A percentile compares a stretch with the other conserved stretches of the same genome.
phyloP scores from a whole-genome alignment of 2,888 invertebrate genomes.

The Eupithecia subumbrata region DNA sequence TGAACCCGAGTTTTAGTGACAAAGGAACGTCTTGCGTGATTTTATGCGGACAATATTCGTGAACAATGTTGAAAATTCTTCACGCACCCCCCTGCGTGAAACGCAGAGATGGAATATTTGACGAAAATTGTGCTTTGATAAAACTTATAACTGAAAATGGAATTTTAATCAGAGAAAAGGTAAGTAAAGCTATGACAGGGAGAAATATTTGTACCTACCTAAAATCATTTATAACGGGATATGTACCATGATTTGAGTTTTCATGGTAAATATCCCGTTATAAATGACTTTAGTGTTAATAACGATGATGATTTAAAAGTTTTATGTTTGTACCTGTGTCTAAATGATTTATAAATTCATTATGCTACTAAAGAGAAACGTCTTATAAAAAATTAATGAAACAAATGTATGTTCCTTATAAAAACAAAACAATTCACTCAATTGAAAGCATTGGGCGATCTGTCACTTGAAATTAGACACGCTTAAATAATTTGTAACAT shows the following conservation, averaged over 20 bases:
- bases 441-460: conserved; percentile 55
- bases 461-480: conserved; percentile 66
- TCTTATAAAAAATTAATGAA: not conserved
- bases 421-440: conserved; percentile 51
- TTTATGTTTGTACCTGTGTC: not conserved
- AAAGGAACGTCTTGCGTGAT: conserved; percentile 26
- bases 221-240: too few species aligned
- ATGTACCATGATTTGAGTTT: too few species aligned
- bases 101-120: conserved; percentile 28
- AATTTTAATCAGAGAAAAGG: conserved; percentile 34
- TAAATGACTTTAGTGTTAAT: too few species aligned
- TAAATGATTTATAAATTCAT: not conserved
- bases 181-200: conserved; percentile 17
- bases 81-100: conserved; percentile 25
- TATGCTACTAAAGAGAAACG: not conserved
- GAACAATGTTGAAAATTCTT: conserved; percentile 40
- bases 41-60: conserved; percentile 3
- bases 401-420: conserved; percentile 19
- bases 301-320: too few species aligned
- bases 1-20: conserved; percentile 26
- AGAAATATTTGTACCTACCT: not conserved
- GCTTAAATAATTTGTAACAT: conserved; percentile 58
- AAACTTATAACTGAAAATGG: conserved; percentile 43
- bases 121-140: conserved; percentile 39
- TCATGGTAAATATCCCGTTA: too few species aligned